Base-by-base conservation (phyloP, 2,113 vertebrate species). In the Tenrec ecaudatus region DNA sequence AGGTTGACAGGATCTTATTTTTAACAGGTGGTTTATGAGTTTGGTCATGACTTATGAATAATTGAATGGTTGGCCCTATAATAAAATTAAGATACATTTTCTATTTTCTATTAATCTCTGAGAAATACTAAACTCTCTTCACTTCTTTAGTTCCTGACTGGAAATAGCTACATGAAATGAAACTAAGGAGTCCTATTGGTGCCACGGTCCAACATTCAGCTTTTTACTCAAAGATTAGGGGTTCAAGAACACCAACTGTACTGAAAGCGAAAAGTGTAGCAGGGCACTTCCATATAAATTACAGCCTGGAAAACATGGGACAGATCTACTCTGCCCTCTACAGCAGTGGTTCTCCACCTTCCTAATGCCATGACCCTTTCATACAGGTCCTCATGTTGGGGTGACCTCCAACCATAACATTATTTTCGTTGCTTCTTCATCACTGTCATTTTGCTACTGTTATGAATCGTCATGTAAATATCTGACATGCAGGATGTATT, bases 21-120 rank as follows among this genome's bases (percentile, higher is more conserved):
- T 92, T 86, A 78, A 15, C 23, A 86, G 17, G 25, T 89, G n/a
- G 2, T 20, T 92, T 87, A 84, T 38, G 23, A 88, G 14, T 6
- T 40, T 11, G 58, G 64, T 77, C 25, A 69, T 73, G 82, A 88
- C 68, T 88, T 91, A 73, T 62, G 85, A 92, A 85, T 83, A 89
- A 88, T 25, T 31, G 15, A 7, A 40, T 87, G 3, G 11, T 87
- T 81, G 3, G 22, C 9, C 17, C 68, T 79, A 66, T 36, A 69
- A 89, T n/a, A 91, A 86, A 68, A 2, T 57, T 75, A 87, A 22
- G 22, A 27, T 83, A 17, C 5, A 62, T 85, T 93, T 69, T 17
- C 89, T 31, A 81, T 77, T 47, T 33, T 71, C 40, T 2, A 47
- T 84, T 12, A 90, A 33, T 81, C 73, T 25, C 11, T 87, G 2